Percentiles rank a stretch among this genome's conserved stretches.
phyloP scores from a whole-genome alignment of 1,140 invertebrate species.

The Cataglyphis hispanica region DNA sequence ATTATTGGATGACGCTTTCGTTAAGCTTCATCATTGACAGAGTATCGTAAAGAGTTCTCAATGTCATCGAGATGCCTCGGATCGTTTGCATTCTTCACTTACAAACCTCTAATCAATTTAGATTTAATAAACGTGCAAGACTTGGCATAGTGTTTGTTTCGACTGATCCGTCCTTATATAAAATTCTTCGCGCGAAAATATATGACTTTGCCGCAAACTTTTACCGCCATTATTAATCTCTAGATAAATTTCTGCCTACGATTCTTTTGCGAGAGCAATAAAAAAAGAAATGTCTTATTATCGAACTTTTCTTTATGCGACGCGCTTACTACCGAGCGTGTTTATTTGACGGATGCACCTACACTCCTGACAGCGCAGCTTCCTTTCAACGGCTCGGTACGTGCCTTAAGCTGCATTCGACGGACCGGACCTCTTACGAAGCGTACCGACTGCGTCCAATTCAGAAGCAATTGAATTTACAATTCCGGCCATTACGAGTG shows the following conservation, averaged over 20 bases:
- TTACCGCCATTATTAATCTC: not conserved
- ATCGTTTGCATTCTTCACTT: not conserved
- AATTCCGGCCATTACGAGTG: constrained; percentile 84
- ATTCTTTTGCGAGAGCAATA: not conserved
- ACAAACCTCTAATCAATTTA: not conserved
- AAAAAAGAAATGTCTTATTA: constrained; percentile 20
- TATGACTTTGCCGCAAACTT: not conserved
- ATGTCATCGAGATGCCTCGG: not conserved
- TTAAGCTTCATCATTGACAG: constrained; percentile 5
- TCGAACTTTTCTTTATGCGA: constrained; percentile 22
- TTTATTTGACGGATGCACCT: constrained; percentile 69
- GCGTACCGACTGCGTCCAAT: constrained; percentile 74
- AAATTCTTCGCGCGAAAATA: not conserved
- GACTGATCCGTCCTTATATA: too few relatives aligned
- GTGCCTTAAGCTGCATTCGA: constrained; percentile 74
- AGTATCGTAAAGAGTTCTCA: not conserved
- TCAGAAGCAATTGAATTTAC: constrained; percentile 85
- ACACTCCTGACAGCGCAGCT: constrained; percentile 15
- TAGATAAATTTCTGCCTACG: constrained; percentile 8
- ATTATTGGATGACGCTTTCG: constrained; percentile 28
- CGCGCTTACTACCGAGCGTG: constrained; percentile 34
- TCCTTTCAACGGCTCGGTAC: constrained; percentile 70
- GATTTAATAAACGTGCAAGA: not conserved
- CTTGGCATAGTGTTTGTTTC: not conserved
- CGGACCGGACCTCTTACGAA: constrained; percentile 59